A percentile compares a stretch with the other conserved stretches of the same genome.
These are phyloP conservation scores for Apamea crenata DNA, from an alignment of 2,888 invertebrate genomes.

Conservation along the genomic window DNA sequence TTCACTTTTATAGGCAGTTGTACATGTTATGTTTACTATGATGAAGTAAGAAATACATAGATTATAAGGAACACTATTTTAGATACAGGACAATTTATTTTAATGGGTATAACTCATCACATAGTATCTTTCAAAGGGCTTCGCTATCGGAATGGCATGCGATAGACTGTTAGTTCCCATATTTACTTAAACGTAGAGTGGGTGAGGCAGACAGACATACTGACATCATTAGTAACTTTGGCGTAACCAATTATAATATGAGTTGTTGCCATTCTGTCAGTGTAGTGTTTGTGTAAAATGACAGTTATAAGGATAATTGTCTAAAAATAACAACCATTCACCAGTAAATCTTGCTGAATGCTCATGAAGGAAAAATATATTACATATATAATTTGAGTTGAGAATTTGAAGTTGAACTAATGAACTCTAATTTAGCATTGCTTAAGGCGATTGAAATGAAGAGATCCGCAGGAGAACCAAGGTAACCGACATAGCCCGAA, in stretches of 20 bases:
- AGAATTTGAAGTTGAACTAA: neutral
- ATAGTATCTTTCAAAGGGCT: neutral
- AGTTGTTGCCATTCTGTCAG: neutral
- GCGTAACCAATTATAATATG: neutral
- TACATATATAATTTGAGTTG: too few species aligned
- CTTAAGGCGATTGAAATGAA: neutral
- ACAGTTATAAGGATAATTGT: neutral
- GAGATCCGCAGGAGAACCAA: neutral
- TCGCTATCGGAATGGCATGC: neutral
- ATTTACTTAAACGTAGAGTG: neutral
- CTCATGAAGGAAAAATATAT: neutral
- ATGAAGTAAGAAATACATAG: neutral
- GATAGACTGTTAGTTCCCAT: too few species aligned
- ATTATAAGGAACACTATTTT: too few species aligned
- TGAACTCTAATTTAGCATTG: neutral
- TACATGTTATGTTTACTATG: neutral
- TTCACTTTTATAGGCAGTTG: too few species aligned
- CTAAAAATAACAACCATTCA: neutral
- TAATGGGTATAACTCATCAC: neutral
- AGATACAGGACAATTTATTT: neutral
- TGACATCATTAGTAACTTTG: neutral
- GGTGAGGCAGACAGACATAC: neutral
- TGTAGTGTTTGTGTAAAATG: neutral
- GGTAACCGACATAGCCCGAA: neutral
- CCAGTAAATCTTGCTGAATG: neutral